Evolutionary conservation across 1,140 invertebrate genomes (phyloP).

Genomic region (Nylanderia fulva): DNA sequence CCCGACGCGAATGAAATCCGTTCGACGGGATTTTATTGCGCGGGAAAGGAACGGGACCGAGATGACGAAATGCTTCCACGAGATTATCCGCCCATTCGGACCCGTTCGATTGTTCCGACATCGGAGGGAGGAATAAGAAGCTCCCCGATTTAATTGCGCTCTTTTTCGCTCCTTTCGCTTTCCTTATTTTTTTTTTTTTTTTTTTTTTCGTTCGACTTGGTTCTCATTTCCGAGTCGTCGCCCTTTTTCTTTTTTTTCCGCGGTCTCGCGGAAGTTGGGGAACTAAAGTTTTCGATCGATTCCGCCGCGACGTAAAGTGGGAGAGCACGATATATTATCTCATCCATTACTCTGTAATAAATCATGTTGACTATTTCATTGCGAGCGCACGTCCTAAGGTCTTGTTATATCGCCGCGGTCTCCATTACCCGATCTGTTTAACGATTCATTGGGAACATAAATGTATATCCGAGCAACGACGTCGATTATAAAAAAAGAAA

Average conservation of each 20-base stretch:
- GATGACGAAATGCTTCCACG: constrained; percentile 58
- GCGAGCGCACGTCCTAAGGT: neutral
- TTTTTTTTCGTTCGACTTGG: constrained; percentile 5
- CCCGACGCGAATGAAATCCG: constrained; percentile 64
- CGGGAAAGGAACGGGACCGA: constrained; percentile 37
- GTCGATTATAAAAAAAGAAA: neutral
- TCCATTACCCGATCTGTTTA: neutral
- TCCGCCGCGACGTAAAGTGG: neutral
- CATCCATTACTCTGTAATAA: constrained; percentile 38
- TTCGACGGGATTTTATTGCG: constrained; percentile 62
- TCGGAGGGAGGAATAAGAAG: constrained; percentile 13
- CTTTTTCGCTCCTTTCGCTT: constrained; percentile 4
- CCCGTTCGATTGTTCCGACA: constrained; percentile 60
- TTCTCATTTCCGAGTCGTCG: constrained; percentile 33
- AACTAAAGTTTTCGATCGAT: neutral
- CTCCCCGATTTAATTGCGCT: constrained; percentile 65
- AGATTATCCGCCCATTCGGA: constrained; percentile 52
- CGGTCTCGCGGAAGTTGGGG: neutral
- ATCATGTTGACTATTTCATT: constrained; percentile 19
- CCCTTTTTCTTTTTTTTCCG: neutral
- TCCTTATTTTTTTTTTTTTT: neutral
- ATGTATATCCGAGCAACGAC: neutral
- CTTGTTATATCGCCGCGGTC: neutral
- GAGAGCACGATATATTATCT: constrained; percentile 36
- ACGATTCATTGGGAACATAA: neutral